These are phyloP conservation scores for Clarias platycephalus DNA, from an alignment of 2,797 vertebrate genomes.

Conservation along the genomic window DNA sequence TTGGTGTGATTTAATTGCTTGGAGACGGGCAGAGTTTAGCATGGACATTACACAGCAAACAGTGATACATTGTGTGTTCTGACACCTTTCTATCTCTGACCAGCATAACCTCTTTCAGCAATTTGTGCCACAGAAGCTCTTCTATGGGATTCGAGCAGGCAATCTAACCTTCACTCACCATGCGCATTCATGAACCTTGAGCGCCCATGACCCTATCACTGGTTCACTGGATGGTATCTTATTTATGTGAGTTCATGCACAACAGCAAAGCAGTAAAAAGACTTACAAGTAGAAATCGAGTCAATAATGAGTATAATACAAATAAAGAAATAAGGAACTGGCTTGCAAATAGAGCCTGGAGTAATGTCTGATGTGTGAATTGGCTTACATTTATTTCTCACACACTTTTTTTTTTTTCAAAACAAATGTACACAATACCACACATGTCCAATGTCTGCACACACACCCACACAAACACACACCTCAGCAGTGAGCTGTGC, in stretches of 20 bases:
- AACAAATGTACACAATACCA: neutral
- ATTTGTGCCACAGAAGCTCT: no score
- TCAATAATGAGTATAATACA: neutral
- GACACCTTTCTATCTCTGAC: no score
- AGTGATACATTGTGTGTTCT: no score
- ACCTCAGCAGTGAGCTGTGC: conserved; percentile 21
- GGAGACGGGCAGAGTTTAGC: no score
- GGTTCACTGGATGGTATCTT: no score
- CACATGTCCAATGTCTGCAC: neutral
- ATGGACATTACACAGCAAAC: no score
- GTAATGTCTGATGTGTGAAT: neutral
- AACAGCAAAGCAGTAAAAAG: neutral
- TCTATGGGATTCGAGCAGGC: no score
- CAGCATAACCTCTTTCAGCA: no score
- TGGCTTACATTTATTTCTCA: conserved; percentile 15
- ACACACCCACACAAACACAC: conserved; percentile 11
- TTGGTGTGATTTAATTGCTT: no score
- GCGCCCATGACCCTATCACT: no score
- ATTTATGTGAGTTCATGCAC: neutral
- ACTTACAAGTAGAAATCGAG: neutral
- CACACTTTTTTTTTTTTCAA: neutral
- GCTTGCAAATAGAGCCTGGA: neutral
- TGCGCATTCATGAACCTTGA: no score
- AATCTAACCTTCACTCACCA: no score
- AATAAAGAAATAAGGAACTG: neutral